phyloP scores from a whole-genome alignment of 2,797 vertebrate species.

The Tenualosa ilisha region DNA sequence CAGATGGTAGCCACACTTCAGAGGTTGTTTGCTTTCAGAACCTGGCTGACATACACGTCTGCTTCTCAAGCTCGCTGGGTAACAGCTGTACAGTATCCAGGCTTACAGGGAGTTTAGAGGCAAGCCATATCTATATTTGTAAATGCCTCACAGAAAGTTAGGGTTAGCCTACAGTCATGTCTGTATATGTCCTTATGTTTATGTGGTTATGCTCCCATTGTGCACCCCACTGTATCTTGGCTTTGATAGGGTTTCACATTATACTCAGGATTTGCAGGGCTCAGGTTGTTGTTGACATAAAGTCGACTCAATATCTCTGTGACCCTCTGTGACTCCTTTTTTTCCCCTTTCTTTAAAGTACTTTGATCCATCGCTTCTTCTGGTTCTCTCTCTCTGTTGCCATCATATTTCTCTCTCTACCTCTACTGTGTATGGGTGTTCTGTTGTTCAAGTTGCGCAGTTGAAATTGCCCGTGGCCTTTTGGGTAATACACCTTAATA shows the following conservation, averaged over 20 bases:
- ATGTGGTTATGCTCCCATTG: no score
- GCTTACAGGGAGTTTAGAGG: background rate
- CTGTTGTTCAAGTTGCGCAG: conserved; percentile 30
- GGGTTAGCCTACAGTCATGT: background rate
- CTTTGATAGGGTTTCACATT: no score
- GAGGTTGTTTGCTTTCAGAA: background rate
- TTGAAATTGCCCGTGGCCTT: conserved; percentile 41
- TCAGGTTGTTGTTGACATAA: background rate
- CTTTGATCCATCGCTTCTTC: background rate
- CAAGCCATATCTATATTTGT: background rate
- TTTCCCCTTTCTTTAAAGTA: no score
- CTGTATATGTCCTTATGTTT: background rate
- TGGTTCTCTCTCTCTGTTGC: background rate
- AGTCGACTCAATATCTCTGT: background rate
- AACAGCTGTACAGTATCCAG: background rate
- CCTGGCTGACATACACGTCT: background rate
- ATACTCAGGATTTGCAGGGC: background rate
- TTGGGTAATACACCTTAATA: conserved; percentile 57
- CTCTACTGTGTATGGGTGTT: background rate
- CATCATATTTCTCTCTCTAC: background rate
- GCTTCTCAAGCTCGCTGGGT: background rate
- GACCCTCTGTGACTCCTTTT: background rate
- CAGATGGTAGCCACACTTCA: background rate
- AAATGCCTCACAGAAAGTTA: background rate
- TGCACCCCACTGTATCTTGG: no score